Conservation (phyloP, 1,140 invertebrate species). For the Telenomus remus region DNA sequence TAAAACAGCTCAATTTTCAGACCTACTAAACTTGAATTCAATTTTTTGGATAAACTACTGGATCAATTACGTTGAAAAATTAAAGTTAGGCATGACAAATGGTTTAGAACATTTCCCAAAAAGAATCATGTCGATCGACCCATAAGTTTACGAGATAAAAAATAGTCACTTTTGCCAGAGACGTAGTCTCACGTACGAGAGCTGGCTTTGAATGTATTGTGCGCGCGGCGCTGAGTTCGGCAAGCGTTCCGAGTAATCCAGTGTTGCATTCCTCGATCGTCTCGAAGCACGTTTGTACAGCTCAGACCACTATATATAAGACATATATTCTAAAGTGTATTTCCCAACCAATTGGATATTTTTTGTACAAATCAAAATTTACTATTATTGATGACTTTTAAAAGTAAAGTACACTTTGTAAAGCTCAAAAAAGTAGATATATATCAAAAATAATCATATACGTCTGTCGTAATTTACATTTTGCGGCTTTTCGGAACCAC, state of each 20-base stretch:
- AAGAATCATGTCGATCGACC: constrained; percentile 56
- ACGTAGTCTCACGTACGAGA: constrained; percentile 20
- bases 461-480: no score
- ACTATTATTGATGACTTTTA: no score
- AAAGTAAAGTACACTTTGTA: no score
- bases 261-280: constrained; percentile 40
- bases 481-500: no score
- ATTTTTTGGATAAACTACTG: constrained; percentile 40
- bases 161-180: constrained; percentile 62
- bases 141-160: constrained; percentile 60
- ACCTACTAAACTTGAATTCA: constrained; percentile 37
- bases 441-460: no score
- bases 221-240: constrained; percentile 23
- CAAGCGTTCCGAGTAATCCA: constrained; percentile 18
- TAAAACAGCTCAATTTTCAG: neutral
- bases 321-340: no score
- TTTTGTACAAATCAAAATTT: no score
- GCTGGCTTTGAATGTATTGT: constrained; percentile 16
- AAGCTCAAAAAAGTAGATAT: no score
- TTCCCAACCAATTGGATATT: no score
- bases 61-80: constrained; percentile 1
- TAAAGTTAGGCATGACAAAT: constrained; percentile 64
- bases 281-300: no score
- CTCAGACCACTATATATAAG: no score
- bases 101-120: constrained; percentile 45